Conservation (phyloP, 1,140 invertebrate species). For the Sycobia sp. region DNA sequence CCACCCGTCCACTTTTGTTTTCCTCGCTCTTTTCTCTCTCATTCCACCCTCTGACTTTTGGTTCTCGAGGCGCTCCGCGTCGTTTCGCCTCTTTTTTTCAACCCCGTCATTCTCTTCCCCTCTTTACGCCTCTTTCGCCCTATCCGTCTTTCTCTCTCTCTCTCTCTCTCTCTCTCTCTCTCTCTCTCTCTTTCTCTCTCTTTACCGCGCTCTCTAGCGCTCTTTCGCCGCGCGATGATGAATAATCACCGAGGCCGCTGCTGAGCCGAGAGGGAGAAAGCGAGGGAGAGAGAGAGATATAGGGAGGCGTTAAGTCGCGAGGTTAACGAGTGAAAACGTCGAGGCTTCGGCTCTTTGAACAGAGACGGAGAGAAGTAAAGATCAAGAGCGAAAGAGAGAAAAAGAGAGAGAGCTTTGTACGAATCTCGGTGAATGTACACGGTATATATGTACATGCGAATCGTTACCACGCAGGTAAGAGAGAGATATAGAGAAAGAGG, state of each 20-base stretch:
- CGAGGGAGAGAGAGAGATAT: no score
- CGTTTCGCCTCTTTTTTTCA: no score
- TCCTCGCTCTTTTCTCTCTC: neutral
- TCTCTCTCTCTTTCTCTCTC: no score
- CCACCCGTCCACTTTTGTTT: conserved; percentile 40
- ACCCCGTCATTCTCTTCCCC: neutral
- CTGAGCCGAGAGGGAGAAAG: no score
- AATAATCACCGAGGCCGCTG: conserved; percentile 53
- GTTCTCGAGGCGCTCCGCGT: no score
- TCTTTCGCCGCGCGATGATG: conserved; percentile 48
- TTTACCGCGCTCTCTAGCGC: conserved; percentile 19
- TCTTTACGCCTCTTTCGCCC: neutral
- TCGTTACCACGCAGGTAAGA: neutral
- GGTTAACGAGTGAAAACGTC: conserved; percentile 47
- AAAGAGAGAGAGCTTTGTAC: no score
- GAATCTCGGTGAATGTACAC: neutral
- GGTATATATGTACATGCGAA: neutral
- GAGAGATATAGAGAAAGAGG: neutral
- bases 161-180: neutral
- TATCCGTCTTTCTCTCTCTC: conserved; percentile 14
- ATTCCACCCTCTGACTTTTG: conserved; percentile 20
- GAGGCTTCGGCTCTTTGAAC: conserved; percentile 1
- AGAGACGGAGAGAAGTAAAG: neutral
- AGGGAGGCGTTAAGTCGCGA: conserved; percentile 49
- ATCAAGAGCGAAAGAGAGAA: no score